Base-by-base conservation (phyloP, 2,888 invertebrate genomes). In the Chymomyza fuscimana region DNA sequence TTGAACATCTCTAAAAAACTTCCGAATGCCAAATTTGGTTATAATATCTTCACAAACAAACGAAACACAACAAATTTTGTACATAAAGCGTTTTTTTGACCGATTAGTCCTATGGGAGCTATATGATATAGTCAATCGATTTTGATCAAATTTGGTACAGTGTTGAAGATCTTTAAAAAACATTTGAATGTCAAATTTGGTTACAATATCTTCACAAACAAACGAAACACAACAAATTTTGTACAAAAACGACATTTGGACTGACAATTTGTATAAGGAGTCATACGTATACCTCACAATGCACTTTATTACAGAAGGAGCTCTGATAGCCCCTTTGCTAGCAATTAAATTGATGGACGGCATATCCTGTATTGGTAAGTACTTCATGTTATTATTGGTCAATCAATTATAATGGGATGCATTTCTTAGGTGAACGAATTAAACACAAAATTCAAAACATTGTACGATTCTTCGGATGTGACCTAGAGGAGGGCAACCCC, bases 241-340 rank as follows among this genome's bases (percentile, higher is more conserved):
- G n/a, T n/a, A n/a, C n/a, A n/a, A n/a, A n/a, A 36, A 7, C 7
- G 67, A 67, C 32, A 61, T 67, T 51, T 67, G 52, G 52, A 67
- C 61, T 1, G 61, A 67, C 29, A 67, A 67, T 61, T 61, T 29
- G 50, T 67, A 52, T 54, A 67, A 16, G 10, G 6, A 32, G 9
- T 67, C 61, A 2, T 67, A 67, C 32, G 29, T 67, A 36, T 52
- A 50, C 12, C 25, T 12, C 12, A 64, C 56, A 4, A n/a, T 64
- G 4, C 64, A 54, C 9, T 64, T 54, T 22, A 64, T 54, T 16
- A 64, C 50, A 22, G 54, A 60, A 19, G 67, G 40, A 29, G 61
- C 32, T 67, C 52, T 50, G 12, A 51, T 67, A 5, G 36, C 29
- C 12, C 64, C 54, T n/a, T 22, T 64, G 9, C 3, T 64, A 15